Percentiles rank a stretch among this genome's conserved stretches.
These are phyloP conservation scores for Anolis apletophallus DNA, from an alignment of 2,797 vertebrate species.

Conservation along the genomic window DNA sequence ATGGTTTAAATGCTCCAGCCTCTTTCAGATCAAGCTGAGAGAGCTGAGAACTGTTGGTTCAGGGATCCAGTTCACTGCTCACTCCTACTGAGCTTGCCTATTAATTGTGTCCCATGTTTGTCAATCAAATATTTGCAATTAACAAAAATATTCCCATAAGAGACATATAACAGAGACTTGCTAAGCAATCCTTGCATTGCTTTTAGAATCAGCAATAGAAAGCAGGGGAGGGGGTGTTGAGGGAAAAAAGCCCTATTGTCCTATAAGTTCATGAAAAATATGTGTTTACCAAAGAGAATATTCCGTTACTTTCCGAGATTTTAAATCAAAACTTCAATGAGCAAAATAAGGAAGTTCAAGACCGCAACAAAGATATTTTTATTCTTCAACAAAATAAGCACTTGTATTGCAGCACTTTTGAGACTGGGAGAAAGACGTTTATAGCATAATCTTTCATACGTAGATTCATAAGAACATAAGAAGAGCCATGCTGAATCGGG, in stretches of 20 bases:
- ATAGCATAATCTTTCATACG: too few relatives aligned
- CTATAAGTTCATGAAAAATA: constrained; percentile 65
- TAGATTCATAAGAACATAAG: too few relatives aligned
- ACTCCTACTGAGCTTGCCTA: constrained; percentile 86
- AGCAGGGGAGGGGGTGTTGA: constrained; percentile 51
- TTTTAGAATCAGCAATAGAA: constrained; percentile 70
- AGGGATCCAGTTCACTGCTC: constrained; percentile 94
- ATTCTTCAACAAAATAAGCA: constrained; percentile 81
- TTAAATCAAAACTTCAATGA: constrained; percentile 83
- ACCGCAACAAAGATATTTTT: constrained; percentile 80
- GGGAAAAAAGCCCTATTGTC: constrained; percentile 25
- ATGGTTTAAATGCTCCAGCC: constrained; percentile 90
- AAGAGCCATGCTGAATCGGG: too few relatives aligned
- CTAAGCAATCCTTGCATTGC: constrained; percentile 76
- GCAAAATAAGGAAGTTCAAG: constrained; percentile 77
- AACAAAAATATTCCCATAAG: constrained; percentile 88
- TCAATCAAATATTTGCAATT: constrained; percentile 95
- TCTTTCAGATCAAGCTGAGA: constrained; percentile 90
- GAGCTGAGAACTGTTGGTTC: constrained; percentile 91
- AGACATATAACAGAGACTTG: constrained; percentile 80
- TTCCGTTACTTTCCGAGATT: constrained; percentile 74
- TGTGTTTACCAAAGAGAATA: constrained; percentile 42
- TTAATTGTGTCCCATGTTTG: constrained; percentile 97
- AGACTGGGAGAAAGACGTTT: too few relatives aligned
- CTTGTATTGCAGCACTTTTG: too few relatives aligned